These are phyloP conservation scores for Microctenopoma stevenorrisi DNA, from an alignment of 2,797 vertebrate species.

Conservation along the genomic window DNA sequence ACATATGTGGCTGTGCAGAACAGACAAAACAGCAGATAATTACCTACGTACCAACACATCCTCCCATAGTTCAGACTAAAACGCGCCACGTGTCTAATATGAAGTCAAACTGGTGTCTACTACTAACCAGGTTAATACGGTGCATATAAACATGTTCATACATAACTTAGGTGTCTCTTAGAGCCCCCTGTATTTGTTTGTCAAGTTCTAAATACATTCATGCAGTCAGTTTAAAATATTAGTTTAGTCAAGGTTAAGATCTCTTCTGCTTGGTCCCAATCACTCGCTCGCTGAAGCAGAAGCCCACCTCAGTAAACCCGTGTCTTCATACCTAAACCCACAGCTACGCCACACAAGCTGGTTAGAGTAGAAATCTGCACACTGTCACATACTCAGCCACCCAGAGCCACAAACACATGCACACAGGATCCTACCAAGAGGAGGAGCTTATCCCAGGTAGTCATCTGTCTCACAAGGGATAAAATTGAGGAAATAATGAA, in stretches of 20 bases:
- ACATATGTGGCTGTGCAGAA: background rate
- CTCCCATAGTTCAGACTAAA: background rate
- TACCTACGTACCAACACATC: background rate
- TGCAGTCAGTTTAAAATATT: constrained; percentile 40
- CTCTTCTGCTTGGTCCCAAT: background rate
- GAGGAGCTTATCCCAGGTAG: constrained; percentile 82
- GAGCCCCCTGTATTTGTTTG: background rate
- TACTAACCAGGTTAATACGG: background rate
- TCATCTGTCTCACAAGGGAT: constrained; percentile 84
- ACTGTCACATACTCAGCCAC: constrained; percentile 6
- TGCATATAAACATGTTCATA: background rate
- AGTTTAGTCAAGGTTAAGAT: constrained; percentile 24
- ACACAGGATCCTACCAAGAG: constrained; percentile 86
- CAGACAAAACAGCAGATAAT: background rate
- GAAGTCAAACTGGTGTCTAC: too few species aligned
- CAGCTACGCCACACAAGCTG: constrained; percentile 43
- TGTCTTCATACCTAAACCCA: constrained; percentile 21
- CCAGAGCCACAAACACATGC: constrained; percentile 56
- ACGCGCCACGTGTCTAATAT: background rate
- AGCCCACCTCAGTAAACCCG: constrained; percentile 31
- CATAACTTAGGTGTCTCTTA: background rate
- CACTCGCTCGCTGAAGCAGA: constrained; percentile 27
- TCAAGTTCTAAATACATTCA: constrained; percentile 23
- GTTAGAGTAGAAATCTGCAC: constrained; percentile 61
- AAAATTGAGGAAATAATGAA: constrained; percentile 49